Conservation (phyloP, 2,113 vertebrate species). For the Bostrychus sinensis region DNA sequence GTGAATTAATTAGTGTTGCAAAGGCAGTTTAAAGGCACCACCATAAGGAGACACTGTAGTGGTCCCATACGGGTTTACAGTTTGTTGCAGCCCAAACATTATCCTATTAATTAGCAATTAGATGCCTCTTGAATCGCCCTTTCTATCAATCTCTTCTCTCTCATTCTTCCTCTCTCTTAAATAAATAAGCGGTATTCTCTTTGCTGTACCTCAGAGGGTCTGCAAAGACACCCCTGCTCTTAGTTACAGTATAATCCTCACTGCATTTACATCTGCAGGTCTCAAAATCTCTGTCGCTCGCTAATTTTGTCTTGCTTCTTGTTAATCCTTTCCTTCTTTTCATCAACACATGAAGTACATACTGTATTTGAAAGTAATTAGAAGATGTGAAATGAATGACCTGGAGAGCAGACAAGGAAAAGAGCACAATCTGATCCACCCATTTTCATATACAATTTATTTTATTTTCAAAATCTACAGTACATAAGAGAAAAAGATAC, state of each 20-base stretch:
- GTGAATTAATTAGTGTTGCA: slow-evolving; percentile 77
- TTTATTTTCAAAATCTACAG: no score
- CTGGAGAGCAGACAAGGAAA: not conserved
- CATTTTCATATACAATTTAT: no score
- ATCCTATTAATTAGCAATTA: slow-evolving; percentile 72
- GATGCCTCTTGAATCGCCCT: slow-evolving; percentile 49
- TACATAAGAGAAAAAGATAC: no score
- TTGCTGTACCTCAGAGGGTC: slow-evolving; percentile 1
- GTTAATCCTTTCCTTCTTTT: slow-evolving; percentile 13
- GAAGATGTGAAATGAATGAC: not conserved
- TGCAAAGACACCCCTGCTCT: slow-evolving; percentile 4
- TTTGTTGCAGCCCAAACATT: slow-evolving; percentile 55
- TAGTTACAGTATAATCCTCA: slow-evolving; percentile 15
- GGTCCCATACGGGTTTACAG: slow-evolving; percentile 63
- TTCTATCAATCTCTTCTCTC: slow-evolving; percentile 33
- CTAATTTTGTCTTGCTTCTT: slow-evolving; percentile 19
- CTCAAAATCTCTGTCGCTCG: not conserved
- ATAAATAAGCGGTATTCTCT: slow-evolving; percentile 5
- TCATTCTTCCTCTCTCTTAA: slow-evolving; percentile 11
- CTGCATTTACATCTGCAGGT: not conserved
- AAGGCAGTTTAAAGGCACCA: slow-evolving; percentile 61
- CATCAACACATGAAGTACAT: not conserved
- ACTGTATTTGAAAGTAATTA: not conserved
- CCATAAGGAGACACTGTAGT: slow-evolving; percentile 57
- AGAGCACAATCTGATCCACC: slow-evolving; percentile 1